Evolutionary conservation across 2,113 vertebrate genomes (phyloP).

Genomic region (Panurus biarmicus): DNA sequence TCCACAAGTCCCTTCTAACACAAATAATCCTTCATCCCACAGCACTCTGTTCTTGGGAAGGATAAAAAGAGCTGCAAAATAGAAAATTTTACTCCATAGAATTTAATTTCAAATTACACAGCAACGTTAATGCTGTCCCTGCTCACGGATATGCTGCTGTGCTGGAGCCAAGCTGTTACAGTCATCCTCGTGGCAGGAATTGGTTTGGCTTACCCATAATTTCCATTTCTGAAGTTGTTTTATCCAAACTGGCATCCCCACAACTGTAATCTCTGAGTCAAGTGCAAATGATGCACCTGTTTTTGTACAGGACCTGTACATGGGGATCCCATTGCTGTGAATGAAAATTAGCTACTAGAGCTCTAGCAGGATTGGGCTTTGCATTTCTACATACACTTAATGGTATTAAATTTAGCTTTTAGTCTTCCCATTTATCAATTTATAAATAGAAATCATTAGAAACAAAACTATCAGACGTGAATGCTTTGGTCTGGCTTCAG

Average conservation of each 20-base stretch:
- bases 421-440: background rate
- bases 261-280: background rate
- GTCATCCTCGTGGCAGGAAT: accelerated
- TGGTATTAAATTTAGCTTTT: background rate
- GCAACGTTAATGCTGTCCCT: background rate
- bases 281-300: background rate
- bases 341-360: background rate
- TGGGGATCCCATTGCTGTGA: background rate
- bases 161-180: background rate
- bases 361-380: background rate
- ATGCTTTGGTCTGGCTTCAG: conserved; percentile 12
- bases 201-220: background rate
- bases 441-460: conserved; percentile 29
- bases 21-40: background rate
- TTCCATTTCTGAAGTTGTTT: background rate
- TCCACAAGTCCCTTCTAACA: background rate
- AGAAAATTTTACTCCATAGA: background rate
- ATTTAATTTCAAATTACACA: background rate
- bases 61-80: background rate
- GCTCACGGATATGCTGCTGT: too few relatives aligned
- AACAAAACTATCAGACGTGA: background rate
- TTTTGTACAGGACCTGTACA: background rate
- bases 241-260: background rate
- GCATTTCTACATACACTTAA: background rate
- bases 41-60: background rate